Conservation (phyloP, 2,888 invertebrate genomes). For the Cancer borealis region DNA sequence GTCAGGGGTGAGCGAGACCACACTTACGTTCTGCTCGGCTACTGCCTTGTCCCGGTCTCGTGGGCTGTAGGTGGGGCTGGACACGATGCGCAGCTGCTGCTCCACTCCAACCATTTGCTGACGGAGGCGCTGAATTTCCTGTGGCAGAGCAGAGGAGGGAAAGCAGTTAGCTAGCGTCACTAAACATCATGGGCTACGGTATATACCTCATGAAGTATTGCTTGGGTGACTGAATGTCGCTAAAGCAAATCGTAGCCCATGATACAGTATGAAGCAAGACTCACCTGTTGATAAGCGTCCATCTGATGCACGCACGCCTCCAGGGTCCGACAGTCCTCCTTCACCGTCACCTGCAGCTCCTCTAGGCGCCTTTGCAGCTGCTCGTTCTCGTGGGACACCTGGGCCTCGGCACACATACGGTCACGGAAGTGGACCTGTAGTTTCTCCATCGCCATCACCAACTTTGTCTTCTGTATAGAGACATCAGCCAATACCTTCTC, state of each 20-base stretch:
- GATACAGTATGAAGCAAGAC: slow-evolving; percentile 55
- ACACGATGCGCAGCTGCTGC: slow-evolving; percentile 90
- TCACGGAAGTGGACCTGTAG: slow-evolving; percentile 94
- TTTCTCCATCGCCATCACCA: slow-evolving; percentile 93
- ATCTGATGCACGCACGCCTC: slow-evolving; percentile 90
- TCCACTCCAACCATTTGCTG: slow-evolving; percentile 92
- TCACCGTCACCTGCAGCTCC: slow-evolving; percentile 84
- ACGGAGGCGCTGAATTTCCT: slow-evolving; percentile 91
- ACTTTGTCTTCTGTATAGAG: slow-evolving; percentile 93
- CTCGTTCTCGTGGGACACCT: slow-evolving; percentile 87
- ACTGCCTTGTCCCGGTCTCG: slow-evolving; percentile 90
- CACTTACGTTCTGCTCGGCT: slow-evolving; percentile 92
- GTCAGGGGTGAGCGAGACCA: slow-evolving; percentile 26
- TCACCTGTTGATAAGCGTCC: slow-evolving; percentile 89
- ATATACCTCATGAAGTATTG: neutral
- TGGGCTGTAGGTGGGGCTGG: slow-evolving; percentile 91
- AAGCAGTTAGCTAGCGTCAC: neutral
- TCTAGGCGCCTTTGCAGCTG: slow-evolving; percentile 87
- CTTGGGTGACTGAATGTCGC: neutral
- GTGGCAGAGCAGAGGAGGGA: slow-evolving; percentile 67
- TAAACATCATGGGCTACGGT: slow-evolving; percentile 59
- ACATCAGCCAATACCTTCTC: slow-evolving; percentile 93
- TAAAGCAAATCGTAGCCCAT: slow-evolving; percentile 49
- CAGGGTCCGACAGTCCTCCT: slow-evolving; percentile 85
- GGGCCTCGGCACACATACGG: slow-evolving; percentile 89